Percentiles rank a stretch among this genome's conserved stretches.
These are phyloP conservation scores for Neosalanx taihuensis DNA, from an alignment of 2,797 vertebrate species.

Conservation along the genomic window DNA sequence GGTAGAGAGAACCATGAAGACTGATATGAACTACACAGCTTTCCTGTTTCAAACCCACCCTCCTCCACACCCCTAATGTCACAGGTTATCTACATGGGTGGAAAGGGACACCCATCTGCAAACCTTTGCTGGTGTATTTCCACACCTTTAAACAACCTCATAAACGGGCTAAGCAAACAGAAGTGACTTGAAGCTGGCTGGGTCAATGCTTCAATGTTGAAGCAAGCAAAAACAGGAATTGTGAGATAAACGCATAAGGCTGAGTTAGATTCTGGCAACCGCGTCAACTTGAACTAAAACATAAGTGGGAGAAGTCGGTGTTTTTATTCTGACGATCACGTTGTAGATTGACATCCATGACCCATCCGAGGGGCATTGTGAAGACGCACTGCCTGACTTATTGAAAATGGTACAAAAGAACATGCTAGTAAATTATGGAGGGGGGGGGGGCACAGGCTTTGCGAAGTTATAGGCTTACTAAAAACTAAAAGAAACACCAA, in stretches of 20 bases:
- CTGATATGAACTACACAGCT: neutral
- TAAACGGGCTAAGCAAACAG: neutral
- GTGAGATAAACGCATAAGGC: neutral
- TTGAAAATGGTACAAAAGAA: no score
- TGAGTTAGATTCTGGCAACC: neutral
- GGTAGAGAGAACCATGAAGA: neutral
- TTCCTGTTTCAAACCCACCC: neutral
- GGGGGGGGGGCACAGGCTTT: no score
- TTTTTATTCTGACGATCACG: no score
- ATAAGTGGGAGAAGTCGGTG: no score
- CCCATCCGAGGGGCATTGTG: no score
- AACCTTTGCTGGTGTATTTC: neutral
- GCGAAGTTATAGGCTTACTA: no score
- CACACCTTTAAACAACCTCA: constrained; percentile 7
- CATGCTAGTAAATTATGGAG: no score
- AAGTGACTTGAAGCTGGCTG: neutral
- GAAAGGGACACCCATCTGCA: constrained; percentile 4
- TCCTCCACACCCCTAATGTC: neutral
- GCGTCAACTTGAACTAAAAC: no score
- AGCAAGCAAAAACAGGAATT: neutral
- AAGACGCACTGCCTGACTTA: no score
- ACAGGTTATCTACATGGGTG: neutral
- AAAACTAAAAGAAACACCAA: no score
- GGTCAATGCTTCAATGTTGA: neutral
- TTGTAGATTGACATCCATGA: no score